Percentiles rank a stretch among this genome's conserved stretches.
phyloP scores from a whole-genome alignment of 2,888 invertebrate species.

The Geotrupes spiniger region DNA sequence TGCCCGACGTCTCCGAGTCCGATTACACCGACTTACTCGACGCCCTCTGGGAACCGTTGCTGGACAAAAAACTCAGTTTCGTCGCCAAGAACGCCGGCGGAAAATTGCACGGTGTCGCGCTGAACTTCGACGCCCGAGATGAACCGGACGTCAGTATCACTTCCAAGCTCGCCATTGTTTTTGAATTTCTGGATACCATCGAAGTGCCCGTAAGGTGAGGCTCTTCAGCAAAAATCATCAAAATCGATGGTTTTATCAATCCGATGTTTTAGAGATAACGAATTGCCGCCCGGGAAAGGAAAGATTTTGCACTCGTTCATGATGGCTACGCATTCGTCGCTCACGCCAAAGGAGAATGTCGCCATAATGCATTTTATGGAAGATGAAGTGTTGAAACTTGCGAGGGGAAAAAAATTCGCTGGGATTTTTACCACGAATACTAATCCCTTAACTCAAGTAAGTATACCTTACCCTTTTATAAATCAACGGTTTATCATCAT shows the following conservation, averaged over 20 bases:
- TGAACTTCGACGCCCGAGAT: constrained; percentile 79
- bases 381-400: constrained; percentile 66
- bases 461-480: constrained; percentile 1
- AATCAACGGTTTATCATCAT: too few species aligned
- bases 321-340: constrained; percentile 74
- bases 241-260: not conserved
- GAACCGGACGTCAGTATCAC: constrained; percentile 73
- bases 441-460: constrained; percentile 82
- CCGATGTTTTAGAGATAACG: constrained; percentile 51
- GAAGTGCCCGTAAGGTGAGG: constrained; percentile 69
- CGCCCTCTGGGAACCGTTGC: constrained; percentile 66
- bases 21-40: constrained; percentile 71
- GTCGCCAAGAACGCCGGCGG: constrained; percentile 58
- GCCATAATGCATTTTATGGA: constrained; percentile 77
- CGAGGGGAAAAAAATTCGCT: constrained; percentile 61
- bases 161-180: constrained; percentile 68
- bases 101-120: constrained; percentile 64
- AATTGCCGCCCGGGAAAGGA: constrained; percentile 63
- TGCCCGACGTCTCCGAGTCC: constrained; percentile 62
- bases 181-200: constrained; percentile 74
- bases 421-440: constrained; percentile 87
- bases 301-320: constrained; percentile 79
- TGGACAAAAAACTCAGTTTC: constrained; percentile 72
- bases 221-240: constrained; percentile 3
- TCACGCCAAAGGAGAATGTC: constrained; percentile 73